A percentile compares a stretch with the other conserved stretches of the same genome.
These are phyloP conservation scores for Loxodonta africana DNA, from an alignment of 2,113 vertebrate species.

Conservation along the genomic window DNA sequence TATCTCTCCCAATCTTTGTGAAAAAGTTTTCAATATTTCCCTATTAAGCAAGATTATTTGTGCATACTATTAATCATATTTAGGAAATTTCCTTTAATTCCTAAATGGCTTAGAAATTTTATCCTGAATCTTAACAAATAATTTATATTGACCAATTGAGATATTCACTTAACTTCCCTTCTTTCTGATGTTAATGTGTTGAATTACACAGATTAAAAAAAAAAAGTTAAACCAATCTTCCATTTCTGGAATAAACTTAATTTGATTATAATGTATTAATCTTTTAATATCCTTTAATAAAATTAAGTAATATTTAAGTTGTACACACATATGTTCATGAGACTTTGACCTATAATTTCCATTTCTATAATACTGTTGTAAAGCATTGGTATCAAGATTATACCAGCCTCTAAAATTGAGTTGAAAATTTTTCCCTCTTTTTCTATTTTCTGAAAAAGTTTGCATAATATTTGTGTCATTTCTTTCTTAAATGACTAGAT, in stretches of 20 bases:
- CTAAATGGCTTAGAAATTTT: not conserved
- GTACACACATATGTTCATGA: not conserved
- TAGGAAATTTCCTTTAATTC: not conserved
- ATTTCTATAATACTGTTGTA: not conserved
- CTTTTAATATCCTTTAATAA: not conserved
- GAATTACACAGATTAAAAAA: not conserved
- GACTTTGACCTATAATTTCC: not conserved
- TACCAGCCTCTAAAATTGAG: not conserved
- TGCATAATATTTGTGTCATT: not conserved
- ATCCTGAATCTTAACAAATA: not conserved
- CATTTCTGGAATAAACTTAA: not conserved
- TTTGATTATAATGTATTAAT: not conserved
- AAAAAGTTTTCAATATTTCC: not conserved
- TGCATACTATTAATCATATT: not conserved
- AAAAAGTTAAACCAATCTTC: no score
- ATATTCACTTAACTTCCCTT: not conserved
- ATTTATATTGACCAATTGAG: not conserved
- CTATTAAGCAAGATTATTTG: not conserved
- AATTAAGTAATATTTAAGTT: not conserved
- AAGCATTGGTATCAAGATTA: not conserved
- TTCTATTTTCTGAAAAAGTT: not conserved
- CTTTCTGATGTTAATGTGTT: not conserved
- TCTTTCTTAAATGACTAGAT: not conserved
- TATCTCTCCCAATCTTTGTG: not conserved
- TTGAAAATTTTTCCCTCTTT: not conserved